Evolutionary conservation across 2,888 invertebrate species (phyloP).

Genomic region (Dioctria rufipes): DNA sequence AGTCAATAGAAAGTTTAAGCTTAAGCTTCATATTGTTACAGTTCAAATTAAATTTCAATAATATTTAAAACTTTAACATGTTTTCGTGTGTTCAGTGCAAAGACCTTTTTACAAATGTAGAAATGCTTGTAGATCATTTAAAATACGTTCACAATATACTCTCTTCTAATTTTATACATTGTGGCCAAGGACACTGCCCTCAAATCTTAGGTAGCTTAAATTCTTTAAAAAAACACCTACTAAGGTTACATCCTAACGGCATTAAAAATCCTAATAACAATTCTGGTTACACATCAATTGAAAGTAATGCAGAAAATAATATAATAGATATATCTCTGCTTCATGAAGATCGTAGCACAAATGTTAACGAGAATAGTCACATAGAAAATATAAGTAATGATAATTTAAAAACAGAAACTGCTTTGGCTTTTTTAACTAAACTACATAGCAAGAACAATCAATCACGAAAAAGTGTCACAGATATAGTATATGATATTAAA

Average conservation of each 20-base stretch:
- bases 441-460: background rate
- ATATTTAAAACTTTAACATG: background rate
- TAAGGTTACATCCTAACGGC: background rate
- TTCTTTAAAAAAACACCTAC: background rate
- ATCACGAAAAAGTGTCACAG: background rate
- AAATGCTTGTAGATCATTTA: background rate
- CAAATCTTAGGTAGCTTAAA: background rate
- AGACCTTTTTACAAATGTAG: slow-evolving; percentile 1
- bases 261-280: too few species aligned
- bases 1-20: background rate
- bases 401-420: background rate
- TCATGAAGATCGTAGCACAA: background rate
- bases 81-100: background rate
- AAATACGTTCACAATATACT: background rate
- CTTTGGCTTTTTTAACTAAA: background rate
- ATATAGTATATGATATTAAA: background rate
- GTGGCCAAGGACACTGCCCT: background rate
- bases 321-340: too few species aligned
- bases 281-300: too few species aligned
- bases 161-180: background rate
- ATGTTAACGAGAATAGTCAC: background rate
- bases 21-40: background rate
- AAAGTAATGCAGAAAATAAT: too few species aligned
- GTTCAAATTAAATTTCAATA: background rate
- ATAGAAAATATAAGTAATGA: background rate